These are phyloP conservation scores for Plagodis pulveraria DNA, from an alignment of 2,888 invertebrate species.

Conservation along the genomic window DNA sequence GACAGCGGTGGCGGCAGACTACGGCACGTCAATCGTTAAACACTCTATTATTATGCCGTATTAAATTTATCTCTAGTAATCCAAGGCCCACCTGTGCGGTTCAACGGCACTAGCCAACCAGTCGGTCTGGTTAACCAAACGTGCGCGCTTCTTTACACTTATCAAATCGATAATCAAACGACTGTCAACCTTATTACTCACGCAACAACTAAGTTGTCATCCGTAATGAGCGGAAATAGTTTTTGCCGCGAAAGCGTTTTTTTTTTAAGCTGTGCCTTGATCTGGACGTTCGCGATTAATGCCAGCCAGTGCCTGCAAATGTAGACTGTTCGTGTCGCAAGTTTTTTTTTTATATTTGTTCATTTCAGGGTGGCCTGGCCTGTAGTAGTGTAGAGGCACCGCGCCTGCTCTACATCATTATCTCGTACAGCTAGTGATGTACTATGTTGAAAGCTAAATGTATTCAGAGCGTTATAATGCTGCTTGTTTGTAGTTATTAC, in stretches of 20 bases:
- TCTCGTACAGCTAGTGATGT: not conserved
- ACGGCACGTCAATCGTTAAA: slow-evolving; percentile 55
- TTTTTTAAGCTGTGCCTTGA: slow-evolving; percentile 72
- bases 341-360: slow-evolving; percentile 42
- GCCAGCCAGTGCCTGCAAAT: slow-evolving; percentile 59
- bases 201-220: slow-evolving; percentile 49
- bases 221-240: slow-evolving; percentile 51
- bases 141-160: slow-evolving; percentile 69
- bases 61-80: slow-evolving; percentile 79
- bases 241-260: slow-evolving; percentile 68
- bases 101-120: slow-evolving; percentile 79
- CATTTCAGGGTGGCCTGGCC: slow-evolving; percentile 62
- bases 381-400: slow-evolving; percentile 9
- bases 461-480: too few species aligned
- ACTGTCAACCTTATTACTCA: slow-evolving; percentile 61
- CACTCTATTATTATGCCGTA: slow-evolving; percentile 74
- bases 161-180: slow-evolving; percentile 58
- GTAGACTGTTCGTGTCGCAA: slow-evolving; percentile 34
- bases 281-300: slow-evolving; percentile 70
- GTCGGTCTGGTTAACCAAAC: slow-evolving; percentile 72
- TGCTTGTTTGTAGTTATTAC: too few species aligned
- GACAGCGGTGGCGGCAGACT: slow-evolving; percentile 29
- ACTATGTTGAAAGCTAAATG: too few species aligned
- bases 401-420: slow-evolving; percentile 16
- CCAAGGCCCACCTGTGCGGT: slow-evolving; percentile 80